Base-by-base conservation (phyloP, 1,140 invertebrate species). In the Brachystomella parvula region DNA sequence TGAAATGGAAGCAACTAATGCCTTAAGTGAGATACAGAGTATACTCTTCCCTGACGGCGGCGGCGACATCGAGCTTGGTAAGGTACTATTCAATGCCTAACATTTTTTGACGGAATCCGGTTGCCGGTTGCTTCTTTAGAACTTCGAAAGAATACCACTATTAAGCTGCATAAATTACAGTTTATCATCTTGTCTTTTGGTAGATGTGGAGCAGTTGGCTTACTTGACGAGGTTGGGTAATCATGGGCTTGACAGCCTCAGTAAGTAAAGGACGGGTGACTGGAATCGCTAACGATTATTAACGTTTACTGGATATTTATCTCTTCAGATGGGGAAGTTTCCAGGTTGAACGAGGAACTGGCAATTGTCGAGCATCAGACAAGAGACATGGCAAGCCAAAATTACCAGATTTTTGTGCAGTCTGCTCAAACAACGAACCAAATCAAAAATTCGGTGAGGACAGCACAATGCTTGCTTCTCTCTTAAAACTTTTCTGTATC, bases 301-400 rank as follows among this genome's bases (percentile, higher is more conserved):
- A 1, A 31, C 2, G 28, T 53, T 29, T 47, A 24, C 30, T 30
- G 31, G 44, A 3, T 32, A n/a, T 17, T 44, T 44, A 17, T 2
- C 24, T 60, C 64, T 56, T 9, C n/a, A 73, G 71, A 70, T 58
- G 71, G 71, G 47, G 71, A 73, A 61, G 66, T 73, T 47, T 65
- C 68, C 29, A 35, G 71, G 28, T 33, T 73, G 39, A 70, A 65
- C 33, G 71, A 73, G 60, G 71, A 73, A 47, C 30, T 73, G 21
- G 71, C 71, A 31, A 73, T 73, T 32, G 63, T 70, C n/a, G 68
- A 73, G 24, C 71, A 73, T 66, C 71, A 73, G 47, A 73, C 66
- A 3, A 65, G 66, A 47, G 71, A 73, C 59, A 73, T 73, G 66
- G 71, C 71, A 39, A 70, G 68, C 58, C 71, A 73, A 68, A 73